phyloP scores from a whole-genome alignment of 2,113 vertebrate genomes.

The Nicator chloris region DNA sequence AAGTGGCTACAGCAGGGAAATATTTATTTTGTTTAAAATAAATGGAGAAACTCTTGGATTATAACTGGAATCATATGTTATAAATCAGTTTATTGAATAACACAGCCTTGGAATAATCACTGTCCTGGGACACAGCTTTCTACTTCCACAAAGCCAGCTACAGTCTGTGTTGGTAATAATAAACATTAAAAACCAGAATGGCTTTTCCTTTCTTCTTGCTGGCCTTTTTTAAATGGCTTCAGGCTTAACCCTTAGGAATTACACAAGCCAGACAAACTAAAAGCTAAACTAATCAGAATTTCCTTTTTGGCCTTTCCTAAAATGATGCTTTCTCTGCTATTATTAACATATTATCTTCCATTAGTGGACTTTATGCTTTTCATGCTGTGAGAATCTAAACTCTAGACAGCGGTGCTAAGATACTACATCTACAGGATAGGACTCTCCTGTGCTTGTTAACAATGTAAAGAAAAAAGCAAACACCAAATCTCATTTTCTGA shows the following conservation, averaged over 20 bases:
- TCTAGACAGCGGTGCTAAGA: slow-evolving; percentile 3
- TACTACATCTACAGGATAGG: background rate
- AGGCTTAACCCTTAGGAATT: background rate
- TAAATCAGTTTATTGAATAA: slow-evolving; percentile 60
- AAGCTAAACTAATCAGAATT: slow-evolving; percentile 5
- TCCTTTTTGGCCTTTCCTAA: background rate
- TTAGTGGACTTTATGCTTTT: slow-evolving; percentile 46
- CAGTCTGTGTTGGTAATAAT: background rate
- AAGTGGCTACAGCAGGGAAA: slow-evolving; percentile 42
- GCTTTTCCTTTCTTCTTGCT: background rate
- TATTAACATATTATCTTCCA: background rate
- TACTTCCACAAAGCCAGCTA: slow-evolving; percentile 3
- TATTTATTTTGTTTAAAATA: slow-evolving; percentile 61
- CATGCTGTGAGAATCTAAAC: slow-evolving; percentile 47
- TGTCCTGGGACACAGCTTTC: slow-evolving; percentile 35
- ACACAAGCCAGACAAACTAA: background rate
- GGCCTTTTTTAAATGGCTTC: background rate
- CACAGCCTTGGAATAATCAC: slow-evolving; percentile 18
- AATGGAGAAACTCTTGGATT: slow-evolving; percentile 59
- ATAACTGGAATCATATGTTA: slow-evolving; percentile 49
- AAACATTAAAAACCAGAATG: background rate
- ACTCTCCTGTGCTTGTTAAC: background rate
- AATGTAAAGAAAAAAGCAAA: background rate
- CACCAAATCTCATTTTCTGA: background rate
- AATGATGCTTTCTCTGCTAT: background rate